Conservation (phyloP, 1,140 invertebrate genomes). For the Octopus bimaculoides region DNA sequence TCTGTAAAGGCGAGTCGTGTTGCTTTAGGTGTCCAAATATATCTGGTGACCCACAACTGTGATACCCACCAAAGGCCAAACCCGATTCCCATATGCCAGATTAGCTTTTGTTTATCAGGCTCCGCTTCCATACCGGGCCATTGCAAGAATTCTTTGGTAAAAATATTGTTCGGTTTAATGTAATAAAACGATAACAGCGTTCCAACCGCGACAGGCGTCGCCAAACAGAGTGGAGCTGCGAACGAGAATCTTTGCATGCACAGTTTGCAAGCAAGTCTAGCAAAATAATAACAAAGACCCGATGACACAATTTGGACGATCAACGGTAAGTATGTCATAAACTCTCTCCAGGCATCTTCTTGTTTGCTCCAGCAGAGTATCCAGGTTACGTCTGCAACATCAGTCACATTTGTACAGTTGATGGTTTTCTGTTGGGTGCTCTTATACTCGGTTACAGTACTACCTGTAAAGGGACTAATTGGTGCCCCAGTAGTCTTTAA, state of each 20-base stretch:
- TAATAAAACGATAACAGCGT: conserved; percentile 33
- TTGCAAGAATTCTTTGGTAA: conserved; percentile 28
- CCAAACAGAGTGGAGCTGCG: conserved; percentile 40
- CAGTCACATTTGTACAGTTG: conserved; percentile 25
- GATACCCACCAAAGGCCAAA: conserved; percentile 79
- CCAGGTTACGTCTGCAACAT: conserved; percentile 21
- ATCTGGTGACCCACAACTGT: conserved; percentile 92
- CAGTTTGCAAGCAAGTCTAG: conserved; percentile 44
- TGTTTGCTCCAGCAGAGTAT: conserved; percentile 24
- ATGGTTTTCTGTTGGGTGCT: conserved; percentile 21
- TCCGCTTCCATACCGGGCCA: conserved; percentile 31
- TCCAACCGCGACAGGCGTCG: conserved; percentile 40
- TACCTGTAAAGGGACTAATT: neutral
- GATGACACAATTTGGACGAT: conserved; percentile 36
- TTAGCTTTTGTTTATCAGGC: conserved; percentile 29
- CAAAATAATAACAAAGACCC: conserved; percentile 43
- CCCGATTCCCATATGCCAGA: conserved; percentile 60
- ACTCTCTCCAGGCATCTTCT: conserved; percentile 28
- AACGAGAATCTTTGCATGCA: conserved; percentile 51
- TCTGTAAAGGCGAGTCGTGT: conserved; percentile 94
- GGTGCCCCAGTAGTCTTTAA: neutral
- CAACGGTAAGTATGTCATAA: conserved; percentile 31
- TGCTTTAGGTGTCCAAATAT: conserved; percentile 97
- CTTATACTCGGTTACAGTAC: neutral
- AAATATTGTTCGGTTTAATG: conserved; percentile 21